Evolutionary conservation across 2,888 invertebrate genomes (phyloP), one percentile per base, ranked within the genome.

Genomic region (Agrilus biguttatus): DNA sequence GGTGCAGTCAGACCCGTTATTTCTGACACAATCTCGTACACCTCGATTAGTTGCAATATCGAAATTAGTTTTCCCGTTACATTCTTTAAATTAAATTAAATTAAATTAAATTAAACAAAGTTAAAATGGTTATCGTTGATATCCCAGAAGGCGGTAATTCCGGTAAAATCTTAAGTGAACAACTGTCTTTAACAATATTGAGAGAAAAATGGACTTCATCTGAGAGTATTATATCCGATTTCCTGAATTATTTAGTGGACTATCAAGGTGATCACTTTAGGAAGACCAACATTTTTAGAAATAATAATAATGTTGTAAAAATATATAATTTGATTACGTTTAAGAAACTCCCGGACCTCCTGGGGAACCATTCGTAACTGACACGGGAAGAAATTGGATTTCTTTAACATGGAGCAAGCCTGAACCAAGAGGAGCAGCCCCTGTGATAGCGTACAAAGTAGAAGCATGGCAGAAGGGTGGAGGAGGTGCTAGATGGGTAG

Each of bases 371-470:
- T 71, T 74, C 44, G 77, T 83, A 19, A 73, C 79, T n/a, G 87
- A 88, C 61, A 80, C 82, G n/a, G 88, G 89, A 37, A 77, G 75
- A 57, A 85, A 83, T 60, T 89, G 89, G 80, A 71, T 89, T 40
- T 83, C 87, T 2, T 67, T 90, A 45, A 75, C 78, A n/a, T 90
- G 90, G 90, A 77, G 78, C 32, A 86, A 85, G 61, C 79, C 87
- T 0, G 74, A 76, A 44, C 70, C 72, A 45, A 70, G 71, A 17
- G 79, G 80, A 39, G 73, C 78, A 1, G 83, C 83, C 3, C 86
- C 88, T 0, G 82, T 89, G 2, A 71, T 85, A 23, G 87, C 87
- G 1, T 90, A 88, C 65, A 78, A 77, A 56, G 77, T 90, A 5
- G 90, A 90, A 55, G 77, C 80, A 43, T 88, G 88, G 87, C 70